phyloP scores from a whole-genome alignment of 2,888 invertebrate genomes.

The Eurois occulta region DNA sequence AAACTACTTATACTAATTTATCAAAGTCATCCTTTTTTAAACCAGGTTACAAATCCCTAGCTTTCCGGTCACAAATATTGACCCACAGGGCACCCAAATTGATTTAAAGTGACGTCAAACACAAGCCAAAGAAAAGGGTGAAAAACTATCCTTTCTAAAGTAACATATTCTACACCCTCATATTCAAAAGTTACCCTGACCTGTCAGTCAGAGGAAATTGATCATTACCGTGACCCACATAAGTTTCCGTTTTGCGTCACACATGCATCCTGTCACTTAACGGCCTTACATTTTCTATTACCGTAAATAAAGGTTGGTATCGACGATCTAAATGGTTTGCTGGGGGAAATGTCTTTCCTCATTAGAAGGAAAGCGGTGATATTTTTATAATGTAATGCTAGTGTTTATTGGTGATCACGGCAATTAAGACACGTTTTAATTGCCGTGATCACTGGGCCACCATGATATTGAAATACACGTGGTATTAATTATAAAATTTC shows the following conservation, averaged over 20 bases:
- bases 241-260: constrained; percentile 37
- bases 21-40: background rate
- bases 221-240: constrained; percentile 36
- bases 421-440: too few relatives aligned
- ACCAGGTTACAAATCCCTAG: background rate
- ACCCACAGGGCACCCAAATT: background rate
- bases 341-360: constrained; percentile 10
- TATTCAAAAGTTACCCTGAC: background rate
- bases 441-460: background rate
- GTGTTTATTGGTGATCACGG: too few relatives aligned
- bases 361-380: background rate
- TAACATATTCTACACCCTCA: background rate
- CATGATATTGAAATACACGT: background rate
- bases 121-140: background rate
- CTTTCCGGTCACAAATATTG: background rate
- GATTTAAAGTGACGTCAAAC: background rate
- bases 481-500: background rate
- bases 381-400: background rate
- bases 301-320: constrained; percentile 20
- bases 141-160: background rate
- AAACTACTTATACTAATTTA: background rate
- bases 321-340: constrained; percentile 17
- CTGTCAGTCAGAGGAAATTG: constrained; percentile 40
- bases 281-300: constrained; percentile 18
- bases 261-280: constrained; percentile 18